Conservation (phyloP, 2,113 vertebrate species). For the Neopipo cinnamomea region DNA sequence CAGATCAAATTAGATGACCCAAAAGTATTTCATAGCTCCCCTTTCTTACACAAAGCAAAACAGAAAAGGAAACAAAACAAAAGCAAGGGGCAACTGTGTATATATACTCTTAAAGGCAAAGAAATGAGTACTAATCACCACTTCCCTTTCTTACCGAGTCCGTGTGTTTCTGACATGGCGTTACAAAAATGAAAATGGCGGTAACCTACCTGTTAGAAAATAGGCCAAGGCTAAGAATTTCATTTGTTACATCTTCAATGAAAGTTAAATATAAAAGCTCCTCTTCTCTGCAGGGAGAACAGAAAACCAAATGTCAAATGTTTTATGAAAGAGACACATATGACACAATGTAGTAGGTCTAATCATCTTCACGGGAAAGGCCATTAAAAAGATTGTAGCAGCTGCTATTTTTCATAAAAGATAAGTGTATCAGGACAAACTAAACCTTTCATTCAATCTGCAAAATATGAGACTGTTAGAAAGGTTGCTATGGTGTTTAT, state of each 20-base stretch:
- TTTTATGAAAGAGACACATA: not conserved
- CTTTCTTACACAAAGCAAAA: not conserved
- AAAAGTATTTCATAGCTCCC: not conserved
- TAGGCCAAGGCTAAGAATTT: constrained; percentile 86
- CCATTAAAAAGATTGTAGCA: not conserved
- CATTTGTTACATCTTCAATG: constrained; percentile 89
- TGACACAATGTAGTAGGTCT: not conserved
- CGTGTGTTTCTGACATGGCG: not conserved
- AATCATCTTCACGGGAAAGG: not conserved
- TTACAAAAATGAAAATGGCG: not conserved
- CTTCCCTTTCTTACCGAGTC: not conserved
- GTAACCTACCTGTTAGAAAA: constrained; percentile 87
- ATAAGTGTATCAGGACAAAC: not conserved
- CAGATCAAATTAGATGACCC: not conserved
- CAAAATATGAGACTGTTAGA: not conserved
- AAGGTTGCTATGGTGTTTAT: not conserved
- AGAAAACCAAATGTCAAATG: not conserved
- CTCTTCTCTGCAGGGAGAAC: constrained; percentile 81
- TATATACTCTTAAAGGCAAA: not conserved
- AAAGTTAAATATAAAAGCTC: constrained; percentile 89
- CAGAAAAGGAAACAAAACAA: not conserved
- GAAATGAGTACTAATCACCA: not conserved
- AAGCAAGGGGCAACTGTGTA: not conserved
- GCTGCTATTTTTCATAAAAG: not conserved
- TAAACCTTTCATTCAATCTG: not conserved